Percentiles rank a stretch among this genome's conserved stretches.
Evolutionary conservation across 2,797 vertebrate species (phyloP).

Genomic region (Trichosurus vulpecula): DNA sequence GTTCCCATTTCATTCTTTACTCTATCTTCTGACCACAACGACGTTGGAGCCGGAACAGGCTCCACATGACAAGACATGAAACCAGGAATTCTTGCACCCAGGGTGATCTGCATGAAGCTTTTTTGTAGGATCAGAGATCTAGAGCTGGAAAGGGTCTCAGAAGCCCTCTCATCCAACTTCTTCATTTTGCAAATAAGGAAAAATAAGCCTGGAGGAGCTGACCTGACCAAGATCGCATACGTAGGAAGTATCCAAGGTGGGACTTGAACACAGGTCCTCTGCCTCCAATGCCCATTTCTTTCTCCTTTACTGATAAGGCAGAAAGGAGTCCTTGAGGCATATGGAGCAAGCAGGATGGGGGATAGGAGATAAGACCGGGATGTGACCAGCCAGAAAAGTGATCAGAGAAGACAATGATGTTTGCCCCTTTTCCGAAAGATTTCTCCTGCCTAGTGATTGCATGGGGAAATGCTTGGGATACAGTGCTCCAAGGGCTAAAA

Average conservation of each 20-base stretch:
- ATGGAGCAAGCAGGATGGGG: too few species aligned
- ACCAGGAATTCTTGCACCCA: neutral
- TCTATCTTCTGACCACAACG: neutral
- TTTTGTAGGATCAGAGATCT: neutral
- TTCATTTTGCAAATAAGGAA: slow-evolving; percentile 38
- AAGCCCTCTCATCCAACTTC: neutral
- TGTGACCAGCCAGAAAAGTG: too few species aligned
- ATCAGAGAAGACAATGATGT: too few species aligned
- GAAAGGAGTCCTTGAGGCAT: too few species aligned
- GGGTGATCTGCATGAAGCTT: neutral
- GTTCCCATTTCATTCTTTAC: neutral
- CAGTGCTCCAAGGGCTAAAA: too few species aligned
- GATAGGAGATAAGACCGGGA: too few species aligned
- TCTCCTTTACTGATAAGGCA: too few species aligned
- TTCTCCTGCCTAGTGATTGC: too few species aligned
- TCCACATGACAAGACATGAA: neutral
- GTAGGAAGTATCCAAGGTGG: neutral
- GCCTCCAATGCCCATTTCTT: neutral
- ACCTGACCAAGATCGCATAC: neutral
- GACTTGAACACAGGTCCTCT: neutral
- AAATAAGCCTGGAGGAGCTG: neutral
- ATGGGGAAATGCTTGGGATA: too few species aligned
- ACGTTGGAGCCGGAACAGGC: neutral
- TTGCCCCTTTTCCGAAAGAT: too few species aligned
- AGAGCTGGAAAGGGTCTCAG: neutral